Percentiles rank a stretch among this genome's conserved stretches.
phyloP scores from a whole-genome alignment of 2,888 invertebrate species.

The Adineta ricciae region DNA sequence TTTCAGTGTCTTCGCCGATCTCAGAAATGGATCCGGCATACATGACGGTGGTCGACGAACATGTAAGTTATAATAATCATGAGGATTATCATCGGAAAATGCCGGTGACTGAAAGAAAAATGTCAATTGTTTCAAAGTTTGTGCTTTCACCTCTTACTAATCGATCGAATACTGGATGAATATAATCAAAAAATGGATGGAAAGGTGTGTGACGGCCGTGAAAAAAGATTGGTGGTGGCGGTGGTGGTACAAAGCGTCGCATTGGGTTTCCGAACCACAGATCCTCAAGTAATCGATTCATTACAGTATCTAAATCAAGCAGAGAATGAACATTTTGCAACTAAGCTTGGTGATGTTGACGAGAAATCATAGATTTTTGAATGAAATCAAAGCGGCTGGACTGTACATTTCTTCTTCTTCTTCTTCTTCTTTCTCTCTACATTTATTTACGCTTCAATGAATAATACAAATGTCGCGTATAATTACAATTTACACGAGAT shows the following conservation, averaged over 20 bases:
- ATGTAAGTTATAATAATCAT: not conserved
- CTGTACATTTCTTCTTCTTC: not conserved
- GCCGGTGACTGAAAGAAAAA: not conserved
- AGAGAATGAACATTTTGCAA: too few species aligned
- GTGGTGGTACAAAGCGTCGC: not conserved
- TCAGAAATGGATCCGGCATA: not conserved
- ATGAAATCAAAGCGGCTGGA: not conserved
- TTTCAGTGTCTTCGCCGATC: not conserved
- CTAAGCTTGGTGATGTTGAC: not conserved
- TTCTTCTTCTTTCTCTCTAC: not conserved
- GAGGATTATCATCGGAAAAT: not conserved
- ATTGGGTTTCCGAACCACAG: not conserved
- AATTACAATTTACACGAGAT: not conserved
- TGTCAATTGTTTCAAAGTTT: not conserved
- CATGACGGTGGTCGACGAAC: not conserved
- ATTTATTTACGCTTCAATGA: not conserved
- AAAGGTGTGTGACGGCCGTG: not conserved
- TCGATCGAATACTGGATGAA: not conserved
- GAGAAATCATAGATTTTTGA: not conserved
- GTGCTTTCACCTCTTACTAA: not conserved
- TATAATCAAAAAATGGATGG: not conserved
- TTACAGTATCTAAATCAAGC: not conserved
- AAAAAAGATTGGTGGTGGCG: not conserved
- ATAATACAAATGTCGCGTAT: not conserved
- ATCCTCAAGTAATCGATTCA: not conserved